Evolutionary conservation across 2,888 invertebrate species (phyloP).

Genomic region (Junonia oenone): DNA sequence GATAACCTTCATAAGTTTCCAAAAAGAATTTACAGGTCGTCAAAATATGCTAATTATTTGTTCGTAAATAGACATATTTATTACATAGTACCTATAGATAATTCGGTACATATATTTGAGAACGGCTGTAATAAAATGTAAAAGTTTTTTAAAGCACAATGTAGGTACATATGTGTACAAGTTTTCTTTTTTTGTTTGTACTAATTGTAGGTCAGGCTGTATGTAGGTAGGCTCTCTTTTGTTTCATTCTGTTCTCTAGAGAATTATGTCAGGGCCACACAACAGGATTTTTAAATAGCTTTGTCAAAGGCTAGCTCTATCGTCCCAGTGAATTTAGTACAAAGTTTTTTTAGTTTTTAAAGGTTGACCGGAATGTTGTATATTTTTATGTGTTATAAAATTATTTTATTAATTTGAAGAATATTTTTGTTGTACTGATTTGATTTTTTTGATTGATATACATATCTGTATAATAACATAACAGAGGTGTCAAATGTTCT

Average conservation of each 20-base stretch:
- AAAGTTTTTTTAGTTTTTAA: background rate
- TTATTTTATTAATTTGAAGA: too few relatives aligned
- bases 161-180: background rate
- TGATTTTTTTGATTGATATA: too few relatives aligned
- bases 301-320: background rate
- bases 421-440: too few relatives aligned
- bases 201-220: background rate
- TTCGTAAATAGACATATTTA: too few relatives aligned
- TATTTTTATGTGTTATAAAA: background rate
- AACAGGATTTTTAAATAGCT: background rate
- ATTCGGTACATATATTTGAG: background rate
- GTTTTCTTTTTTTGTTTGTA: background rate
- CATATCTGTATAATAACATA: too few relatives aligned
- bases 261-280: slow-evolving; percentile 2
- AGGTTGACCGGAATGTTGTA: background rate
- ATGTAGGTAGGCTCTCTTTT: background rate
- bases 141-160: background rate
- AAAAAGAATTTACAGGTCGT: too few relatives aligned
- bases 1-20: too few relatives aligned
- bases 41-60: too few relatives aligned
- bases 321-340: background rate
- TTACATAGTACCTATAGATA: too few relatives aligned
- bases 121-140: background rate
- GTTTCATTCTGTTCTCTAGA: background rate
- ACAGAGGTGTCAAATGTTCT: too few relatives aligned